These are phyloP conservation scores for Furcula furcula DNA, from an alignment of 2,888 invertebrate species.

Conservation along the genomic window DNA sequence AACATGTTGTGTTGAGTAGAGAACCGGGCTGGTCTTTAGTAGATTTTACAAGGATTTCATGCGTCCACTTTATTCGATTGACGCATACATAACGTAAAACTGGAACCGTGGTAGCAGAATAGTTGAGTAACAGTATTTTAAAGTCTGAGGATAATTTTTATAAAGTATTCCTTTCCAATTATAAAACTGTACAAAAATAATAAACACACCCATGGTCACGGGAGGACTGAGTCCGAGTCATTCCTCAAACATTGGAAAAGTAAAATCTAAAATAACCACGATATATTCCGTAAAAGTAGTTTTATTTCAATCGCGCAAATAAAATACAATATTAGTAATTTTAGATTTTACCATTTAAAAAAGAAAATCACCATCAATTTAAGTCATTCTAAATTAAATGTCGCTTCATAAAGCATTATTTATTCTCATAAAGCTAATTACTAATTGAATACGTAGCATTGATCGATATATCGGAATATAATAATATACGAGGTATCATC, in stretches of 20 bases:
- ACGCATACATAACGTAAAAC: constrained; percentile 34
- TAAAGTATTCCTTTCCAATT: not conserved
- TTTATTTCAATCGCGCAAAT: too few species aligned
- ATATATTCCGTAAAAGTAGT: too few species aligned
- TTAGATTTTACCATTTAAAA: too few species aligned
- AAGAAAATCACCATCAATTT: too few species aligned
- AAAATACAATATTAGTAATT: too few species aligned
- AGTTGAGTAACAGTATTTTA: too few species aligned
- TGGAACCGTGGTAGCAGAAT: constrained; percentile 39
- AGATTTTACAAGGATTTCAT: constrained; percentile 63
- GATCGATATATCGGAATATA: constrained; percentile 10
- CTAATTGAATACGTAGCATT: constrained; percentile 1
- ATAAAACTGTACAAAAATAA: too few species aligned
- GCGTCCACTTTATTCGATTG: constrained; percentile 52
- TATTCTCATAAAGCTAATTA: not conserved
- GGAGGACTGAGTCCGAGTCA: not conserved
- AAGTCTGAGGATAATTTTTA: not conserved
- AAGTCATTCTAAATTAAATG: too few species aligned
- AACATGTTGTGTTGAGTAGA: constrained; percentile 25
- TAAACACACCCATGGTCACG: too few species aligned
- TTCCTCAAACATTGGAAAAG: not conserved
- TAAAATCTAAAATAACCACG: not conserved
- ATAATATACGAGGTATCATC: constrained; percentile 13
- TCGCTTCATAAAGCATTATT: too few species aligned
- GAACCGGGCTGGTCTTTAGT: constrained; percentile 53